Base-by-base conservation (phyloP, 2,113 vertebrate genomes). In the Ammodytes marinus region DNA sequence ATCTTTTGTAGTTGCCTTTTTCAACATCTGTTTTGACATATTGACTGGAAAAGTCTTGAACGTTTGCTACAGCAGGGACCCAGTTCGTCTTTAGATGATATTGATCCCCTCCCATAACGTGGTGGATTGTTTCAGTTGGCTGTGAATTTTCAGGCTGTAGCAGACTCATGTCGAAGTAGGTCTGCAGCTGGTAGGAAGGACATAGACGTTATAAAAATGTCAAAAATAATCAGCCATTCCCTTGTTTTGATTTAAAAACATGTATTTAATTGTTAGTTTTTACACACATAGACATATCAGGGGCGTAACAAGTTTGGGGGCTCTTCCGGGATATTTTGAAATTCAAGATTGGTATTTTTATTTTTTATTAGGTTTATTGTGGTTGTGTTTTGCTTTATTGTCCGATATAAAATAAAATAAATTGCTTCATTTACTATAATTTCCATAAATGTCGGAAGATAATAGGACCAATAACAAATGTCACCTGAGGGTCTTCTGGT, bases 401-500 rank as follows among this genome's bases (percentile, higher is more conserved):
- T 27, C 27, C 27, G 27, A 27, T 27, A 42, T 43, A 7, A 12
- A 45, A 72, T 39, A 27, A 39, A 5, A 1, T 39, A 47, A 13
- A 45, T 45, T 57, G 35, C 4, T 40, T 59, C 11, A n/a, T 10
- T 27, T 17, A 2, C 17, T 58, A 15, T 8, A 14, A 39, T 27
- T 14, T 4, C 35, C n/a, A 49, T n/a, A 10, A 10, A 55, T 57
- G 54, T 55, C 2, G 4, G 58, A 58, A 37, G 46, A 47, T 64
- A n/a, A 64, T 27, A 43, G 6, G 9, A 19, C 12, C 5, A 14
- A 52, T n/a, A 35, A 19, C 12, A 19, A 8, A 57, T 14, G 6
- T n/a, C 73, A 91, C 88, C 86, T 82, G 79, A 9, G 67, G 2
- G 4, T 61, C 47, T 6, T 61, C 59, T 69, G 49, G 80, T 81